Conservation (phyloP, 2,797 vertebrate species). For the Hippoglossus hippoglossus region DNA sequence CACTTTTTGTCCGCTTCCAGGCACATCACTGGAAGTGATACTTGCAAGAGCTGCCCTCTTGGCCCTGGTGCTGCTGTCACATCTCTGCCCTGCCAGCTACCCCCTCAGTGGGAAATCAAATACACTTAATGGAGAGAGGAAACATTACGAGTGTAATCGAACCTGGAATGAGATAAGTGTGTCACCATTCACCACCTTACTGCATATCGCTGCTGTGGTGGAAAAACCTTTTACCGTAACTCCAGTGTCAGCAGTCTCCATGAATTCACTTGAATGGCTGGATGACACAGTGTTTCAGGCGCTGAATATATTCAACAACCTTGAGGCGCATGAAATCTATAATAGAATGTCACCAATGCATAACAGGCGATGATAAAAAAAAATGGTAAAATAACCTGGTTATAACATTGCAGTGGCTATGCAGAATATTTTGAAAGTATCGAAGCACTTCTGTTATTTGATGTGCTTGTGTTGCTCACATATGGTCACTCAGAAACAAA, state of each 20-base stretch:
- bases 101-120: conserved; percentile 80
- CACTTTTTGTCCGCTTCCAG: conserved; percentile 65
- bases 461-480: not conserved
- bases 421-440: not conserved
- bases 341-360: conserved; percentile 26
- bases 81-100: conserved; percentile 57
- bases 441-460: conserved; percentile 3
- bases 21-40: conserved; percentile 72
- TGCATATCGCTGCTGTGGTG: conserved; percentile 44
- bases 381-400: not conserved
- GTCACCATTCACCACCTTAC: conserved; percentile 72
- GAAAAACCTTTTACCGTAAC: conserved; percentile 65
- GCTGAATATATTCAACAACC: conserved; percentile 35
- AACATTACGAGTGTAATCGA: conserved; percentile 77
- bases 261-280: conserved; percentile 49
- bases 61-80: conserved; percentile 60
- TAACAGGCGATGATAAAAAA: not conserved
- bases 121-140: conserved; percentile 82
- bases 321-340: conserved; percentile 28
- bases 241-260: conserved; percentile 57
- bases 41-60: conserved; percentile 74
- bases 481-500: not conserved
- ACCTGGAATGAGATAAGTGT: conserved; percentile 77
- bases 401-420: not conserved
- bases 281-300: conserved; percentile 45